Base-by-base conservation (phyloP, 2,888 invertebrate genomes). In the Macropis europaea region DNA sequence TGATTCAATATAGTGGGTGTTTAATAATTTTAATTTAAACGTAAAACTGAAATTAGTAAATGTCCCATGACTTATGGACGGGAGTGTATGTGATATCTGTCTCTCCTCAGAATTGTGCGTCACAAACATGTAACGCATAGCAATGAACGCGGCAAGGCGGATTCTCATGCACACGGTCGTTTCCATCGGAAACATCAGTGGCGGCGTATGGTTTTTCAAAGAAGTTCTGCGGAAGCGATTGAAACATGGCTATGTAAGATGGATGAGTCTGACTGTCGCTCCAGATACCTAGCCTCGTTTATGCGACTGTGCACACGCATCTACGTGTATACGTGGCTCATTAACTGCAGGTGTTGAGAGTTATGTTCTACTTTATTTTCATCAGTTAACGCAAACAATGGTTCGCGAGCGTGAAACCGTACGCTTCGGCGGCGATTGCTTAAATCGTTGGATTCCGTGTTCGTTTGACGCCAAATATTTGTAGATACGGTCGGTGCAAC, bases 401-500 rank as follows among this genome's bases (percentile, higher is more conserved):
- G 47, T 30, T 28, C 52, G 32, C 36, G 19, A 63, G 22, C 61
- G 43, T 17, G 56, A 59, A 57, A 40, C 40, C 38, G 60, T 47
- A 15, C 30, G 54, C 17, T 52, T 61, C 43, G 52, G 26, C 22
- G 5, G 17, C 38, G 28, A 13, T 57, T 40, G 57, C 45, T 72
- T 63, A 38, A 57, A 62, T 62, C 56, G 70, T 42, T 26, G 68
- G 76, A 60, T 57, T 52, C 53, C 45, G 42, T 59, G 54, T 30
- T 68, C 60, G 43, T 56, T 45, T 30, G 76, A 52, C 34, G 72
- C 63, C 77, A 76, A 76, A 76, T 76, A 76, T 76, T 76, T 76
- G 63, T 32, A 47, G 68, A 76, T 61, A 56, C 68, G 68, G 68
- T 72, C 62, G 60, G 52, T 60, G 53, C 71, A 53, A 76, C 77